Base-by-base conservation (phyloP, 2,888 invertebrate species). In the Sarcophaga variegata region DNA sequence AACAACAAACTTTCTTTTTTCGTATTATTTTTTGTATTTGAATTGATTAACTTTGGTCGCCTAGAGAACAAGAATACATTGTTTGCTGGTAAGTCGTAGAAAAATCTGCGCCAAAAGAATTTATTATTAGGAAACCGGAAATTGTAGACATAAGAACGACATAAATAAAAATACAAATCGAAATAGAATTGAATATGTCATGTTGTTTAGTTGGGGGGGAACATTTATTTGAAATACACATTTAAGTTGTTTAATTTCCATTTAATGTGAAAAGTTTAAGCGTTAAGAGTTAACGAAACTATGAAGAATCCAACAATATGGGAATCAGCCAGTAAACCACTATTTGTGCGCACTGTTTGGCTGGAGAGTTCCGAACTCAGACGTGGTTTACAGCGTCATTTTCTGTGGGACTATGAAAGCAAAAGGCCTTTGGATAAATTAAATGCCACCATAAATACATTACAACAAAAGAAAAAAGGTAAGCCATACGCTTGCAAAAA, bases 341-440 rank as follows among this genome's bases (percentile, higher is more conserved):
- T 95, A 92, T 95, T 95, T 92, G 94, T 95, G 88, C 94, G 94
- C 90, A 95, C 95, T 69, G 94, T 95, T 77, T 97, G 97, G 97
- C 95, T 96, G 83, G 92, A 93, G 85, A 87, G 90, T 27, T 95
- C 96, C 91, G 96, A 96, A 25, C 95, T 95, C 89, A 90, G 91
- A 6, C 90, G 90, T 85, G 91, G 91, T 54, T 91, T 91, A 64
- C 91, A 92, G 67, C 90, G 93, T 12, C 93, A 93, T 88, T 93
- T 93, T 72, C 91, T 93, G 83, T 89, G 93, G 69, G 93, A 93
- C 80, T 91, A 92, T 88, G 92, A 92, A 84, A 91, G 92, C 20
- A 89, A 89, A 22, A 89, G 90, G 75, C 89, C 89, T n/a, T 63
- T 71, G 37, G 77, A 78, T 14, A 67, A 70, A 70, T 47, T 88